Base-by-base conservation (phyloP, 1,140 invertebrate genomes). In the Drusus annulatus region DNA sequence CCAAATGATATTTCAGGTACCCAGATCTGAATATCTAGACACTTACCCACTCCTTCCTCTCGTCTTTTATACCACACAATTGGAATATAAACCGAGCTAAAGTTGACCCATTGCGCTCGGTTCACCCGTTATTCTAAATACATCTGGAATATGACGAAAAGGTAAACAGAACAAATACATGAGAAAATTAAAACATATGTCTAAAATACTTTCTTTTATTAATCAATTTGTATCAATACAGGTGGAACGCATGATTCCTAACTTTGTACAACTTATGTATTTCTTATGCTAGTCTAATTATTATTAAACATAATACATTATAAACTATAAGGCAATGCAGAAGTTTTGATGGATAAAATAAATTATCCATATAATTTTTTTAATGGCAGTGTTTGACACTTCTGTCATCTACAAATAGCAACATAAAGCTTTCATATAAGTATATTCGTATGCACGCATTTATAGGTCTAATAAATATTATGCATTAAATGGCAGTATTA, bases 201-300 rank as follows among this genome's bases (percentile, higher is more conserved):
- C 62, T 65, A 65, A 65, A 78, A 78, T 78, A 75, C 71, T 78
- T 78, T 69, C 31, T 65, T 21, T 78, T 63, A 63, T 76, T 78
- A 65, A 28, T 78, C 62, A 68, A 63, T 63, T 76, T 76, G 45
- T 68, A 78, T 78, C 51, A 78, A 78, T 78, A 68, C 62, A 78
- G 50, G 60, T 73, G 17, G 23, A 71, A 79, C 77, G 23, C 25
- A 50, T 25, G 17, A 71, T 56, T 60, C 77, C 77, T 71, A 79
- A 71, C 77, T 79, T 79, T 79, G 77, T 79, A 79, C 77, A 79
- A 76, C 19, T 45, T 76, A 76, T 25, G 68, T 17, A 68, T 45
- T 16, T 36, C 63, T 68, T 68, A 71, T 25, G 17, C 21, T 71
- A 65, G 23, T 21, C 28, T 65, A 63, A 63, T 17, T 74, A 8